Conservation (phyloP, 2,113 vertebrate species). For the Lutjanus erythropterus region DNA sequence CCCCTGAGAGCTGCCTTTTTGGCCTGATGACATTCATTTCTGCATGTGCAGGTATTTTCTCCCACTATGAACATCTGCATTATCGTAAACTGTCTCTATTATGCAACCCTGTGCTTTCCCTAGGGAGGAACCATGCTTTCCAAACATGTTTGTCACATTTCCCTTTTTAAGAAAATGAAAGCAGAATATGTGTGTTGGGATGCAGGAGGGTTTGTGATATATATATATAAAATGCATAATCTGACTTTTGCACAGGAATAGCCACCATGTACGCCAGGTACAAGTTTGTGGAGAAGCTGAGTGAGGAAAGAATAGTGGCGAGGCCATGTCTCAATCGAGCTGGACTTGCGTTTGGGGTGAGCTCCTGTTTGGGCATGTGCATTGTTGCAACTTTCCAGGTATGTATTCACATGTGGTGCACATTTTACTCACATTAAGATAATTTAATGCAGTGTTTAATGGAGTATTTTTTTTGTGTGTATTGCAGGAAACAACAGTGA, state of each 20-base stretch:
- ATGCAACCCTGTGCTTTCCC: conserved; percentile 38
- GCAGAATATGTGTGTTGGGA: not conserved
- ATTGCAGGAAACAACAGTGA: conserved; percentile 88
- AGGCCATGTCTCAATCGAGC: conserved; percentile 80
- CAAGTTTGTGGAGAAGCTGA: conserved; percentile 90
- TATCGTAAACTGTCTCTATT: not conserved
- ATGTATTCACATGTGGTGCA: conserved; percentile 5
- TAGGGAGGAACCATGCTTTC: conserved; percentile 35
- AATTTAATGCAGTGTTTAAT: not conserved
- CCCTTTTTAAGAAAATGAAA: conserved; percentile 75
- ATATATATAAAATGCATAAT: not conserved
- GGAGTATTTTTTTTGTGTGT: not conserved
- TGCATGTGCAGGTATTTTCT: conserved; percentile 91
- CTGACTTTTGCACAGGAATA: conserved; percentile 80
- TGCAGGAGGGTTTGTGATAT: not conserved
- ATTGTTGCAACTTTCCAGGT: conserved; percentile 97
- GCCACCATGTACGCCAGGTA: conserved; percentile 91
- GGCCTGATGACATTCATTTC: conserved; percentile 94
- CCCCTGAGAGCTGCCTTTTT: conserved; percentile 96
- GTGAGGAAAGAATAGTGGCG: conserved; percentile 64
- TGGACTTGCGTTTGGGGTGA: conserved; percentile 83
- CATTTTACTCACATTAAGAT: not conserved
- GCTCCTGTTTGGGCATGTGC: conserved; percentile 92
- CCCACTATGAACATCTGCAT: not conserved
- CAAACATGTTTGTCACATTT: conserved; percentile 58